Conservation (phyloP, 2,888 invertebrate species). For the Achlya flavicornis region DNA sequence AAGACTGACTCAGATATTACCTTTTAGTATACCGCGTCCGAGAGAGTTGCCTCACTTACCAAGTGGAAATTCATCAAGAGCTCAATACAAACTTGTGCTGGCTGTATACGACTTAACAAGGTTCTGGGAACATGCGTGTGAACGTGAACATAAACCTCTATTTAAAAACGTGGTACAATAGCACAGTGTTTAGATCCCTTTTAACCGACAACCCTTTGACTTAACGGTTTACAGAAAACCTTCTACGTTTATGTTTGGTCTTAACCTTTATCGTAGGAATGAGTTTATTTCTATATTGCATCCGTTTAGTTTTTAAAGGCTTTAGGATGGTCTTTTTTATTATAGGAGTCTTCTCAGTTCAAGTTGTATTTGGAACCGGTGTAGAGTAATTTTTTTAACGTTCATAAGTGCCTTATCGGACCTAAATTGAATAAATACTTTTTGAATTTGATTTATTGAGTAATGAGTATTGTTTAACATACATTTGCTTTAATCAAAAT, state of each 20-base stretch:
- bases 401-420: too few species aligned
- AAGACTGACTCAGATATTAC: background rate
- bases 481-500: too few species aligned
- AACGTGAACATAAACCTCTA: slow-evolving; percentile 12
- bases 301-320: too few species aligned
- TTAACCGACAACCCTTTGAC: slow-evolving; percentile 15
- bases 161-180: slow-evolving; percentile 18
- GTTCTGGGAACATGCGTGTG: slow-evolving; percentile 18
- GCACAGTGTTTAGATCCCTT: background rate
- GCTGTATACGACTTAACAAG: slow-evolving; percentile 14
- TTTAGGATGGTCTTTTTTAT: too few species aligned
- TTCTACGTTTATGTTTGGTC: slow-evolving; percentile 19
- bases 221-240: slow-evolving; percentile 18
- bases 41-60: slow-evolving; percentile 11
- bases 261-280: background rate
- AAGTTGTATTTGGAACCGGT: too few species aligned
- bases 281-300: too few species aligned
- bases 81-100: slow-evolving; percentile 20
- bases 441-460: too few species aligned
- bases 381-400: too few species aligned
- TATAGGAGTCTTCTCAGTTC: too few species aligned
- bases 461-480: too few species aligned
- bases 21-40: slow-evolving; percentile 2
- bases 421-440: too few species aligned
- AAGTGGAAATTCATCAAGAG: slow-evolving; percentile 22